These are phyloP conservation scores for Suricata suricatta DNA, from an alignment of 2,113 vertebrate species.

Conservation along the genomic window DNA sequence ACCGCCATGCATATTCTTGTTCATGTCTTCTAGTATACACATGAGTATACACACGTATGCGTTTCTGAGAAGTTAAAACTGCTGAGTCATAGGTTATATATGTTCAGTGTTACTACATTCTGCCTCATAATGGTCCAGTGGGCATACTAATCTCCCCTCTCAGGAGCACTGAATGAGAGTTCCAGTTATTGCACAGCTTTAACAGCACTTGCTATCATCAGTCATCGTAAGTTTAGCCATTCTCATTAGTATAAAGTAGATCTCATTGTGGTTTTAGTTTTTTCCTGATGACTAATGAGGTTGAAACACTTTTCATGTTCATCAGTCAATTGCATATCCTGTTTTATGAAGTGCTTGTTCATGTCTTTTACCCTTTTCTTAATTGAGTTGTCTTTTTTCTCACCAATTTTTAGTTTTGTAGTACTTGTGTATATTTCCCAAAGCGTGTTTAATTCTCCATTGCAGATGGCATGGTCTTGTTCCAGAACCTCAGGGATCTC, in stretches of 20 bases:
- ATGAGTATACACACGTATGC: too few relatives aligned
- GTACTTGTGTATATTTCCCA: not conserved
- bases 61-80: not conserved
- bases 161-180: not conserved
- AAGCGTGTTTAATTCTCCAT: not conserved
- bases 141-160: not conserved
- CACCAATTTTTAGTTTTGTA: not conserved
- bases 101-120: not conserved
- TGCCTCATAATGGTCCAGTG: not conserved
- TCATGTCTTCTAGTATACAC: not conserved
- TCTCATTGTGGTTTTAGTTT: constrained; percentile 54
- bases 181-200: not conserved
- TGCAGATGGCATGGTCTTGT: not conserved
- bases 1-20: not conserved
- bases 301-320: not conserved
- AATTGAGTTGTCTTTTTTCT: not conserved
- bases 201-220: not conserved
- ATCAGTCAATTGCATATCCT: not conserved
- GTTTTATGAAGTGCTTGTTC: constrained; percentile 20
- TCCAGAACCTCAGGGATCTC: not conserved
- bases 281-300: constrained; percentile 61
- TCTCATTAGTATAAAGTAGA: not conserved
- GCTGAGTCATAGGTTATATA: not conserved
- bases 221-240: not conserved
- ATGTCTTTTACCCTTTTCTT: constrained; percentile 13